Percentiles rank a stretch among this genome's conserved stretches.
These are phyloP conservation scores for Tenodera sinensis DNA, from an alignment of 2,888 invertebrate genomes.

Conservation along the genomic window DNA sequence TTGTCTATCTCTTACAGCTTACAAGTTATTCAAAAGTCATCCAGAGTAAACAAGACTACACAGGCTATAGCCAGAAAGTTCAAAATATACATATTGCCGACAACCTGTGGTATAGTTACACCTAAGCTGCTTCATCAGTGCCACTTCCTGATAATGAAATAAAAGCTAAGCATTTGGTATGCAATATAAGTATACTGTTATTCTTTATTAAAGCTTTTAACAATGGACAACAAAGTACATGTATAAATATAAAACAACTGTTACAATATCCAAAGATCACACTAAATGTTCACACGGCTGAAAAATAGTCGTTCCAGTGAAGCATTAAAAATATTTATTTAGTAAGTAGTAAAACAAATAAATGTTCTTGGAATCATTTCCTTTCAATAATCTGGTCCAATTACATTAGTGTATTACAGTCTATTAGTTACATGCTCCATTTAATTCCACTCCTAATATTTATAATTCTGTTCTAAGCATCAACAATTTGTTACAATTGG, in stretches of 20 bases:
- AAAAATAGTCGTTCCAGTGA: neutral
- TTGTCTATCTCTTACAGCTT: too few species aligned
- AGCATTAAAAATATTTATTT: neutral
- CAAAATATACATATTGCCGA: too few species aligned
- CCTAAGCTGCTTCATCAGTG: too few species aligned
- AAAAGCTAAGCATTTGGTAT: neutral
- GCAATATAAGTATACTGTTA: neutral
- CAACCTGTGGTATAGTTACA: too few species aligned
- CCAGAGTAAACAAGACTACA: too few species aligned
- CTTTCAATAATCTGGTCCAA: neutral
- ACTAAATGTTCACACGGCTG: neutral
- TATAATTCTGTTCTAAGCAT: neutral
- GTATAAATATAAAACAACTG: neutral
- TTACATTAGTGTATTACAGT: neutral
- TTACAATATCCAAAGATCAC: neutral
- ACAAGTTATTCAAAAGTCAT: too few species aligned
- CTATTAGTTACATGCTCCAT: neutral
- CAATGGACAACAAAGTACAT: neutral
- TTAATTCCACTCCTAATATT: neutral
- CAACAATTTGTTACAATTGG: neutral
- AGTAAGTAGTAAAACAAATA: neutral
- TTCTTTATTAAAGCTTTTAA: neutral
- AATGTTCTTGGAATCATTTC: too few species aligned
- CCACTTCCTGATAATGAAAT: too few species aligned
- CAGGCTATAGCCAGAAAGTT: too few species aligned